Evolutionary conservation across 2,797 vertebrate genomes (phyloP).

Genomic region (Lates japonicus): DNA sequence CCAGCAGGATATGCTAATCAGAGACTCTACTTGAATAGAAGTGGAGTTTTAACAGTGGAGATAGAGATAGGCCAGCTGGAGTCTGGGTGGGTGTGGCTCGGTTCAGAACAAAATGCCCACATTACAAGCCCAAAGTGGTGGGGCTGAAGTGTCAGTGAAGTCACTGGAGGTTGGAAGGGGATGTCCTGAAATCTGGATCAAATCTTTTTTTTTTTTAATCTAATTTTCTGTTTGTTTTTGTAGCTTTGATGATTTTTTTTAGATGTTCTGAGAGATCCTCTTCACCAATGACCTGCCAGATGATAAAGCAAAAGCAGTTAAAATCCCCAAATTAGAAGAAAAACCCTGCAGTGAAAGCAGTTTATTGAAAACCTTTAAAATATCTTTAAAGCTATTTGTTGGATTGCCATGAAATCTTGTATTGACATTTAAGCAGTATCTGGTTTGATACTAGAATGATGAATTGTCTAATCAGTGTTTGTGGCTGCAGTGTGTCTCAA

Average conservation of each 20-base stretch:
- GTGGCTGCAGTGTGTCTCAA: neutral
- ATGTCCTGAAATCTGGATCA: constrained; percentile 52
- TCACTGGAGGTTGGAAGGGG: constrained; percentile 23
- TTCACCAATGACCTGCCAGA: constrained; percentile 18
- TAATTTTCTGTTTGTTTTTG: constrained; percentile 39
- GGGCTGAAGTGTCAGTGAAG: constrained; percentile 31
- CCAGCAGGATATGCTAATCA: constrained; percentile 73
- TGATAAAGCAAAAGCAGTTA: constrained; percentile 32
- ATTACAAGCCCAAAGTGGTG: constrained; percentile 50
- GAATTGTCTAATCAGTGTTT: neutral
- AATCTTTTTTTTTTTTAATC: constrained; percentile 35
- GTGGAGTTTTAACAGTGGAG: constrained; percentile 34
- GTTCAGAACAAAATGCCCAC: constrained; percentile 40
- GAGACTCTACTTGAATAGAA: constrained; percentile 41
- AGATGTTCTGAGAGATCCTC: constrained; percentile 19
- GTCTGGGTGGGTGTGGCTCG: constrained; percentile 34
- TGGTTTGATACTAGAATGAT: neutral
- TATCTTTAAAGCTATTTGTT: neutral
- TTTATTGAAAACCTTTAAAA: neutral
- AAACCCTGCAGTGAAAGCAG: neutral
- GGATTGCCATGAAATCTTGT: neutral
- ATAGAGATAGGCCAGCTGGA: constrained; percentile 51
- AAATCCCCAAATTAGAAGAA: constrained; percentile 14
- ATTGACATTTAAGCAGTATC: neutral
- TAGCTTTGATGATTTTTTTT: constrained; percentile 50